A percentile compares a stretch with the other conserved stretches of the same genome.
These are phyloP conservation scores for Tachuris rubrigastra DNA, from an alignment of 2,113 vertebrate genomes.

Conservation along the genomic window DNA sequence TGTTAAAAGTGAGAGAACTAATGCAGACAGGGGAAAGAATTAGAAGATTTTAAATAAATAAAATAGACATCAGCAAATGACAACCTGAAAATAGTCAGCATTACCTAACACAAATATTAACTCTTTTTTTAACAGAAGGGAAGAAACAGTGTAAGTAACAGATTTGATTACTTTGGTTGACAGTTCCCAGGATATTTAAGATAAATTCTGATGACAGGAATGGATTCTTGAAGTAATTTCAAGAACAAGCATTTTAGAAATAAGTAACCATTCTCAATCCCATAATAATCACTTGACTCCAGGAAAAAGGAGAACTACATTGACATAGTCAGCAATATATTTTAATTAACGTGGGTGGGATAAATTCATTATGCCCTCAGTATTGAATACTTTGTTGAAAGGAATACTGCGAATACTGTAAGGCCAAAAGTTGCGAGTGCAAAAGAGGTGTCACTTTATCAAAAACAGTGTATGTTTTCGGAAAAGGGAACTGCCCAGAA, in stretches of 20 bases:
- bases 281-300: not conserved
- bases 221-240: not conserved
- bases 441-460: not conserved
- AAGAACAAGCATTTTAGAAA: not conserved
- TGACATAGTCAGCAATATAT: not conserved
- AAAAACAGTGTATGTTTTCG: not conserved
- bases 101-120: slow-evolving; percentile 19
- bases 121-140: not conserved
- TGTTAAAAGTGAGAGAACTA: not conserved
- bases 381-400: not conserved
- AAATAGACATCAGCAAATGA: slow-evolving; percentile 47
- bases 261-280: not conserved
- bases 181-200: not conserved
- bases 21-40: not conserved
- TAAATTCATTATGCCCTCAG: not conserved
- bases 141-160: not conserved
- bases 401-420: not conserved
- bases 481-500: not conserved
- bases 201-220: not conserved
- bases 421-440: not conserved
- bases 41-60: slow-evolving; percentile 46
- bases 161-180: not conserved
- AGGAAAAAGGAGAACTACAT: not conserved
- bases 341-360: not conserved
- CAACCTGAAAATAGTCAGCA: slow-evolving; percentile 14